Evolutionary conservation across 2,797 vertebrate genomes (phyloP), one percentile per base, ranked within the genome.

Genomic region (Cuculus canorus): DNA sequence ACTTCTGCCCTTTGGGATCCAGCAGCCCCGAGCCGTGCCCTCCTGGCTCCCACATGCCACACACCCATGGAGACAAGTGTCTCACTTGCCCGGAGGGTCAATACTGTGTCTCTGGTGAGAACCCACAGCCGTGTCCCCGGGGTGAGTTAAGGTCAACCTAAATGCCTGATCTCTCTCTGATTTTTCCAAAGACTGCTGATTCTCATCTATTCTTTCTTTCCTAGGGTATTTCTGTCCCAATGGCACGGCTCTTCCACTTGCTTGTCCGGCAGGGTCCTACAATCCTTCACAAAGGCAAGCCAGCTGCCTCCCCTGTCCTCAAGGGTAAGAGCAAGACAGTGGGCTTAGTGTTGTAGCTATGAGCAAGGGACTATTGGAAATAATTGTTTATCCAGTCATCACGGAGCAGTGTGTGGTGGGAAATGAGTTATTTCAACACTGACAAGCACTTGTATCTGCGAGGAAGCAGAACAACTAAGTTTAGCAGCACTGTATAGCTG

Each of bases 181-280:
- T 18, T 45, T 68, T 79, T 43, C 19, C 16, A 2, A 4, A 28
- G 27, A 2, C 7, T 68, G 48, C 25, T 27, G 32, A 3, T 76
- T 33, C 52, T 10, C 32, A 41, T 16, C 33, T 56, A 43, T 15
- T 84, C 12, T 37, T 61, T 93, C 28, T 82, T 52, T 94, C 88
- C 56, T 92, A 99, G 99, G 99, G 72, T 97, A 98, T 98, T 99
- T 98, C 96, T 99, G 99, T 82, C 98, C 98, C 33, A 88, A 80
- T 83, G 98, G 98, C 66, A 98, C 98, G 32, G 97, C 64, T 48
- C 79, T 91, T 93, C 99, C 99, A 43, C 91, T 95, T 86, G 96
- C 94, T 56, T 99, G 99, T 96, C 98, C 98, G 11, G 96, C 96
- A 95, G 99, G 99, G 92, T 98, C 98, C 78, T 98, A 99, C 89